These are phyloP conservation scores for Rallus crepitans DNA, from an alignment of 2,797 vertebrate genomes.

Conservation along the genomic window DNA sequence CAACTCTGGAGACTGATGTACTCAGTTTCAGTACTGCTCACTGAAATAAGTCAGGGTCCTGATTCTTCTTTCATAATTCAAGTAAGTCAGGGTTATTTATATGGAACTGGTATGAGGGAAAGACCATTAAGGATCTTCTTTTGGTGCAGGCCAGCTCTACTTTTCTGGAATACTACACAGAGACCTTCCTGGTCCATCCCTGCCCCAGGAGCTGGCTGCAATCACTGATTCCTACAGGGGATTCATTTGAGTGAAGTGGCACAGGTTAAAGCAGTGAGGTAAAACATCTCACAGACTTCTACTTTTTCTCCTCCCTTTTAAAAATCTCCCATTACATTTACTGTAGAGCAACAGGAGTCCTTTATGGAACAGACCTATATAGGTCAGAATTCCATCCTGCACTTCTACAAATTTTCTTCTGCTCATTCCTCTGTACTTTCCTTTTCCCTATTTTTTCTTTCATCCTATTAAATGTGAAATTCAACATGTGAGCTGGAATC, in stretches of 20 bases:
- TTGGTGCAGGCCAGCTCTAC: fast-evolving
- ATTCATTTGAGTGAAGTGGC: neutral
- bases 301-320: neutral
- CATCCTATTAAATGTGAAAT: neutral
- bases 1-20: neutral
- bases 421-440: neutral
- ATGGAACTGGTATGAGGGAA: neutral
- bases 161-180: neutral
- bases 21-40: neutral
- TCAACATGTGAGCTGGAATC: neutral
- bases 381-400: neutral
- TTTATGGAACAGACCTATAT: neutral
- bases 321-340: neutral
- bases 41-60: neutral
- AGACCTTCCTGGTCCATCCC: neutral
- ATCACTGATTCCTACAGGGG: neutral
- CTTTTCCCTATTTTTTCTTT: neutral
- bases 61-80: neutral
- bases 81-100: neutral
- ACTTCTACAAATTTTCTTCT: neutral
- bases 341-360: fast-evolving
- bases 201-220: neutral
- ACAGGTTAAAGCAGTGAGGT: neutral
- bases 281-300: neutral
- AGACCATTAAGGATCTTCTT: neutral